Evolutionary conservation across 2,113 vertebrate genomes (phyloP).

Genomic region (Tringa solitaria): DNA sequence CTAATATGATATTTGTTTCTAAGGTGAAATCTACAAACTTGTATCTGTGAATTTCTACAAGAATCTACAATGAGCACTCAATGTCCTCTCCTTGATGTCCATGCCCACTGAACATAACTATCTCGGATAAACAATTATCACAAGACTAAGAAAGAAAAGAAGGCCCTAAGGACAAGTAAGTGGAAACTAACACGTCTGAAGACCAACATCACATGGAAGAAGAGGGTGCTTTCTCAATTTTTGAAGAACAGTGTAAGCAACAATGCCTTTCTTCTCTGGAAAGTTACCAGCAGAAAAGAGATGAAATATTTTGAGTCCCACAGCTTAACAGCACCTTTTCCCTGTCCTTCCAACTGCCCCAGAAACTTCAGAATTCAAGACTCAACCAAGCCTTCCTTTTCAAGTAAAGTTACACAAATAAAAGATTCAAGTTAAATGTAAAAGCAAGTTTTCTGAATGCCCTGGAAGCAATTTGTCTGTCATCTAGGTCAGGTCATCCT

Average conservation of each 20-base stretch:
- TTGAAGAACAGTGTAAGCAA: background rate
- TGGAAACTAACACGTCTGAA: background rate
- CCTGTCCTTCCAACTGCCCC: background rate
- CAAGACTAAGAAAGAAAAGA: background rate
- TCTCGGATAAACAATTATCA: background rate
- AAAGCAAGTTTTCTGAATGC: background rate
- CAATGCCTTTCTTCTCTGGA: background rate
- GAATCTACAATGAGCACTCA: background rate
- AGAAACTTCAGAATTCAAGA: background rate
- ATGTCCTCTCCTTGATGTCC: background rate
- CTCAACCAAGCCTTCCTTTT: background rate
- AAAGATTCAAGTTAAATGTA: background rate
- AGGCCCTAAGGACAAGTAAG: background rate
- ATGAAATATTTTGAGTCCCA: background rate
- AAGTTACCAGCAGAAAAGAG: background rate
- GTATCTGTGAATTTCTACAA: background rate
- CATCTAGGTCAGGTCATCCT: background rate
- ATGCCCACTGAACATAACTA: background rate
- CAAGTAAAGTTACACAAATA: background rate
- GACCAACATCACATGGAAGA: background rate
- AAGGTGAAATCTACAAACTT: background rate
- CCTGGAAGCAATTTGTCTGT: background rate
- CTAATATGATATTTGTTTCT: background rate
- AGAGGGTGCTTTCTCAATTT: background rate
- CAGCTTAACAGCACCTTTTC: background rate